Conservation (phyloP, 1,140 invertebrate species). For the Sitophilus oryzae region DNA sequence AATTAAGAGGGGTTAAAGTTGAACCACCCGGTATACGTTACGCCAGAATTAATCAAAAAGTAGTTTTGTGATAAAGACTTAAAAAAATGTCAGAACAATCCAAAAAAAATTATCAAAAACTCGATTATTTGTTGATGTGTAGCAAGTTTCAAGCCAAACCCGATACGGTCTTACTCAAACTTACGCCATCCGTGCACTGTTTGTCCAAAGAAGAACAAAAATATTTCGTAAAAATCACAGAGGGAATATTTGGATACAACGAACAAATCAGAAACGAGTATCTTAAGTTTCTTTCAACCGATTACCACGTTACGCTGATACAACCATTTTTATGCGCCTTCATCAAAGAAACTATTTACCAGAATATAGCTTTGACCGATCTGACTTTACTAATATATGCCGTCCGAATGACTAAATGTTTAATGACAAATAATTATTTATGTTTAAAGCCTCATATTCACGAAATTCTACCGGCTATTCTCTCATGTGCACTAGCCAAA, state of each 20-base stretch:
- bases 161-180: constrained; percentile 27
- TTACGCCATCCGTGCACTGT: constrained; percentile 23
- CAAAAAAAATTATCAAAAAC: neutral
- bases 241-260: constrained; percentile 32
- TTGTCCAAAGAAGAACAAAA: constrained; percentile 31
- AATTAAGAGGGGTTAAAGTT: no score
- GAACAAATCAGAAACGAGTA: constrained; percentile 30
- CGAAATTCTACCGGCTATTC: constrained; percentile 23
- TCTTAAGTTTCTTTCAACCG: constrained; percentile 20
- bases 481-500: constrained; percentile 29
- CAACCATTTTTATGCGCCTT: constrained; percentile 28
- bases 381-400: constrained; percentile 33
- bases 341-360: constrained; percentile 28
- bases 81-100: neutral
- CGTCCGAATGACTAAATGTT: constrained; percentile 28
- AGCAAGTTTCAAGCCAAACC: constrained; percentile 25
- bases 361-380: constrained; percentile 29
- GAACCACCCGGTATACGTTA: no score
- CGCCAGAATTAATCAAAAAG: no score
- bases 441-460: constrained; percentile 25
- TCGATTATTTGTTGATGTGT: constrained; percentile 6
- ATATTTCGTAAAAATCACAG: constrained; percentile 29
- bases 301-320: constrained; percentile 28
- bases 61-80: no score
- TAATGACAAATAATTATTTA: constrained; percentile 27